Evolutionary conservation across 2,888 invertebrate genomes (phyloP), one percentile per base, ranked within the genome.

Genomic region (Microchrysa polita): DNA sequence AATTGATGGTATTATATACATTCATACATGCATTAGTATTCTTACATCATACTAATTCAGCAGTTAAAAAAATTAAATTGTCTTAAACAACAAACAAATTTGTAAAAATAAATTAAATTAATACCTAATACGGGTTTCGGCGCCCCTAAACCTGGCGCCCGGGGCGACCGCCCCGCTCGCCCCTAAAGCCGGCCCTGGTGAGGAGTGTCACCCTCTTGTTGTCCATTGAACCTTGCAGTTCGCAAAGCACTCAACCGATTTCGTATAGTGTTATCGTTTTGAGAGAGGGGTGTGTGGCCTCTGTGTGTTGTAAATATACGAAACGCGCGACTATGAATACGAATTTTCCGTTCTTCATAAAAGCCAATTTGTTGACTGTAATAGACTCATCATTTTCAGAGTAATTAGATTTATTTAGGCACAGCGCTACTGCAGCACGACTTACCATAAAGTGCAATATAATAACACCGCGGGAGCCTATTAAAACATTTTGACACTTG

Each of bases 361-460:
- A 73, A 73, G 73, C 73, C 73, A 73, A 73, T 73, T 73, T 73
- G 53, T 55, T 48, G 53, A 44, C 61, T 18, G 34, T 71, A 71
- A 71, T 71, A 71, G 22, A 42, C 59, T 71, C 57, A 71, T 71
- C 57, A 71, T 65, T 65, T 69, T 69, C 52, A 40, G 18, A 52
- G 73, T 73, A 73, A 73, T 73, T 73, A 63, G 73, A 73, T 73
- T 61, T 73, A 60, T 63, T 73, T 73, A 63, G 52, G 27, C 63
- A n/a, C 53, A n/a, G n/a, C n/a, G n/a, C 61, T 61, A 53, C 73
- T 63, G 73, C 63, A 34, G 73, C 55, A 34, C 14, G 55, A 40
- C 53, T 55, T n/a, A n/a, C n/a, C n/a, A n/a, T n/a, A n/a, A 69
- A 69, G 27, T 69, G 42, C 69, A 57, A 16, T 34, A 57, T 42